Evolutionary conservation across 2,113 vertebrate genomes (phyloP).

Genomic region (Procavia capensis): DNA sequence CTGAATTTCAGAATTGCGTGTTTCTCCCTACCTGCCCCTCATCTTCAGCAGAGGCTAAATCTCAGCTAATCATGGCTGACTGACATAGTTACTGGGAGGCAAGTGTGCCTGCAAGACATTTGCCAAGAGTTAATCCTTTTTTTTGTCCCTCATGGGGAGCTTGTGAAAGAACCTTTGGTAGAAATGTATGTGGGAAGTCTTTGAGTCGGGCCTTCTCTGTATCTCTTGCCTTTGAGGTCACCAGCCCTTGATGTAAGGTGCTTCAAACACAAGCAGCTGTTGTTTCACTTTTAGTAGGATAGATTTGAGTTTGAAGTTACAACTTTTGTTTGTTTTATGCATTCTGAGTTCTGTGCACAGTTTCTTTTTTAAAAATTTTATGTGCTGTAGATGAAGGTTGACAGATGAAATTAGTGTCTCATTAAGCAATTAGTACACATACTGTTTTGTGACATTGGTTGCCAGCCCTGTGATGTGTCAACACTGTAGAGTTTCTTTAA

Average conservation of each 20-base stretch:
- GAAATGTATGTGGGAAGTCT: neutral
- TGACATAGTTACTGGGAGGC: neutral
- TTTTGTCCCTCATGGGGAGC: neutral
- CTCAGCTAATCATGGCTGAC: constrained; percentile 13
- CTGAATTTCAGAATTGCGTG: neutral
- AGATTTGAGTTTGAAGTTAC: constrained; percentile 43
- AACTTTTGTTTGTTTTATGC: constrained; percentile 37
- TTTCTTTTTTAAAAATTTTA: too few relatives aligned
- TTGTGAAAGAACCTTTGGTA: constrained; percentile 26
- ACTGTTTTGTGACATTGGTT: too few relatives aligned
- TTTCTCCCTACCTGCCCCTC: neutral
- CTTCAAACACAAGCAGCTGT: constrained; percentile 51
- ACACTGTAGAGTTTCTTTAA: constrained; percentile 25
- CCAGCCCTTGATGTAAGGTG: constrained; percentile 27
- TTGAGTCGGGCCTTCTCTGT: constrained; percentile 6
- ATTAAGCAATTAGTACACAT: too few relatives aligned
- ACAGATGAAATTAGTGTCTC: too few relatives aligned
- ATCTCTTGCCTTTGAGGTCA: neutral
- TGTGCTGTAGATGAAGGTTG: too few relatives aligned
- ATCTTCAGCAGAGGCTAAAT: neutral
- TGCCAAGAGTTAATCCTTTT: neutral
- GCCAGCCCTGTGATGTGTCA: too few relatives aligned
- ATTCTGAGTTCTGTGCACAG: constrained; percentile 9
- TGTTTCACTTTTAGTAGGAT: constrained; percentile 45
- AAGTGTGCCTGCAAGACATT: constrained; percentile 5